Evolutionary conservation across 2,113 vertebrate genomes (phyloP).

Genomic region (Paraplagusia blochii): DNA sequence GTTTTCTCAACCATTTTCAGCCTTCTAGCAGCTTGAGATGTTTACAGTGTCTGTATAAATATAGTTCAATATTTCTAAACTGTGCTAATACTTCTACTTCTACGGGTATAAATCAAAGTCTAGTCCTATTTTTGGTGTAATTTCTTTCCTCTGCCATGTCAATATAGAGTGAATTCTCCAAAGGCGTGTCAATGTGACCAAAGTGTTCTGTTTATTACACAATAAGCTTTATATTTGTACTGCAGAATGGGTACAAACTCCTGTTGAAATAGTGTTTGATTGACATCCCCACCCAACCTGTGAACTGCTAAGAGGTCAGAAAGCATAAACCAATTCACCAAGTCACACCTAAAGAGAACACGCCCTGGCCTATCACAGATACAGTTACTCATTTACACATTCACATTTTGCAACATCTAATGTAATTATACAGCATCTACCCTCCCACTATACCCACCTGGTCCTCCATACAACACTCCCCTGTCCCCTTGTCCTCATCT

Average conservation of each 20-base stretch:
- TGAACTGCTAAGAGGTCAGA: slow-evolving; percentile 38
- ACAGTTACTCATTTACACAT: slow-evolving; percentile 60
- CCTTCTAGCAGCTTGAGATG: no score
- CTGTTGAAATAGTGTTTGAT: slow-evolving; percentile 17
- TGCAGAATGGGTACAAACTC: slow-evolving; percentile 12
- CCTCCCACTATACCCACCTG: not conserved
- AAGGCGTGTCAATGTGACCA: slow-evolving; percentile 20
- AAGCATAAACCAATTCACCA: slow-evolving; percentile 4
- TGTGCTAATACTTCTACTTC: no score
- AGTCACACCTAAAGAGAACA: slow-evolving; percentile 17
- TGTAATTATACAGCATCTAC: slow-evolving; percentile 11
- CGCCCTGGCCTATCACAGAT: slow-evolving; percentile 46
- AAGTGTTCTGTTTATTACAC: slow-evolving; percentile 45
- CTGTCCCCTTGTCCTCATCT: not conserved
- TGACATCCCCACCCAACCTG: slow-evolving; percentile 48
- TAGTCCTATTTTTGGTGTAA: not conserved
- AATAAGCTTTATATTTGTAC: slow-evolving; percentile 13
- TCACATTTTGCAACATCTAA: slow-evolving; percentile 40
- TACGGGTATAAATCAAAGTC: no score
- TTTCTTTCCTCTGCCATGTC: not conserved
- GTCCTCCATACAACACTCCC: not conserved
- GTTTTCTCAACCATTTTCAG: no score
- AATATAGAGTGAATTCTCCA: not conserved
- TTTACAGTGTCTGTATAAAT: no score
- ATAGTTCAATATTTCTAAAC: no score